Base-by-base conservation (phyloP, 2,888 invertebrate species). In the Luffia ferchaultella region DNA sequence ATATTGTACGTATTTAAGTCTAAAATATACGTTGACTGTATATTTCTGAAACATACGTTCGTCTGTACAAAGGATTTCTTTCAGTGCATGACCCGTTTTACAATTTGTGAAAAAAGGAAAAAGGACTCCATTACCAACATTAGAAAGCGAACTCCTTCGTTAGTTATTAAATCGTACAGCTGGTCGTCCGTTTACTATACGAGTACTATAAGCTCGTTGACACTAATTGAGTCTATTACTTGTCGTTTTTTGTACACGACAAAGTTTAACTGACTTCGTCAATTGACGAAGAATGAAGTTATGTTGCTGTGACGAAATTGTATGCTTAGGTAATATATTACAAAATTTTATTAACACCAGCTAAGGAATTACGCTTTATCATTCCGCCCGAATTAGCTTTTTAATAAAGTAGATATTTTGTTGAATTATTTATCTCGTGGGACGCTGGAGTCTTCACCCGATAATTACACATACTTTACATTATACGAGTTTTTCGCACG, bases 141-240 rank as follows among this genome's bases (percentile, higher is more conserved):
- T n/a, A n/a, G n/a, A n/a, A n/a, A n/a, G n/a, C n/a, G n/a, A n/a
- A n/a, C n/a, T n/a, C n/a, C n/a, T n/a, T n/a, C n/a, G n/a, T n/a
- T 16, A 44, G 9, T 9, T 44, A 44, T 16, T 16, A 16, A 44
- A 16, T 44, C 9, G 9, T 12, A 18, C 17, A 16, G 44, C 16
- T 16, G 44, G 44, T 18, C 44, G 17, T 16, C 44, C 19, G 18
- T 43, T 17, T 18, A 48, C 18, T 43, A 7, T 16, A 17, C 18
- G 15, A 42, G 18, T 17, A 16, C 18, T 40, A 30, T 20, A 30
- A 42, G 15, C 49, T 49, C 19, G 19, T 49, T 49, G 44, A 49
- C 49, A 42, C 19, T 49, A 49, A 49, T 49, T 42, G 20, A n/a
- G 19, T 16, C 43, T 17, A 43, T 49, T 49, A 49, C 18, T 20